Conservation (phyloP, 2,113 vertebrate genomes). For the Mustelus asterias region DNA sequence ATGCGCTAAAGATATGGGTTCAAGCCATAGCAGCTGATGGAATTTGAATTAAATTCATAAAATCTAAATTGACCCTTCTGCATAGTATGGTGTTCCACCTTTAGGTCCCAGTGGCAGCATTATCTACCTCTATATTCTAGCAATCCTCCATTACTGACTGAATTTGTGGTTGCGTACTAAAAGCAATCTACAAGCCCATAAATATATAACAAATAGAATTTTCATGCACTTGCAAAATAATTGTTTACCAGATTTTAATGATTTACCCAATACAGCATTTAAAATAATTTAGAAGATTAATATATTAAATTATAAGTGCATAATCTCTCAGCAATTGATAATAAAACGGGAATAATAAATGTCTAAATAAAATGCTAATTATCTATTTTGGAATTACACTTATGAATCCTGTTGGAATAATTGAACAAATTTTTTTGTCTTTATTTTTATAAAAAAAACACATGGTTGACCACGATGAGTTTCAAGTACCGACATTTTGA, state of each 20-base stretch:
- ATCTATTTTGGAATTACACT: not conserved
- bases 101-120: no score
- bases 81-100: no score
- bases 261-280: not conserved
- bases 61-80: no score
- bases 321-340: not conserved
- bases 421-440: not conserved
- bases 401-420: not conserved
- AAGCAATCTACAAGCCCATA: not conserved
- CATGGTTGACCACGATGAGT: not conserved
- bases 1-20: no score
- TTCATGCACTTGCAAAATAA: not conserved
- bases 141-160: not conserved
- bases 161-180: not conserved
- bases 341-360: not conserved
- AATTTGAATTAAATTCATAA: no score
- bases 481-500: not conserved
- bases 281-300: not conserved
- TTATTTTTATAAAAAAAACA: not conserved
- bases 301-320: not conserved
- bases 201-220: not conserved
- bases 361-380: not conserved
- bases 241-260: not conserved
- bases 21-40: no score
- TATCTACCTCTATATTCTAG: no score